Evolutionary conservation across 2,797 vertebrate genomes (phyloP), one percentile per base, ranked within the genome.

Genomic region (Ateles fusciceps): DNA sequence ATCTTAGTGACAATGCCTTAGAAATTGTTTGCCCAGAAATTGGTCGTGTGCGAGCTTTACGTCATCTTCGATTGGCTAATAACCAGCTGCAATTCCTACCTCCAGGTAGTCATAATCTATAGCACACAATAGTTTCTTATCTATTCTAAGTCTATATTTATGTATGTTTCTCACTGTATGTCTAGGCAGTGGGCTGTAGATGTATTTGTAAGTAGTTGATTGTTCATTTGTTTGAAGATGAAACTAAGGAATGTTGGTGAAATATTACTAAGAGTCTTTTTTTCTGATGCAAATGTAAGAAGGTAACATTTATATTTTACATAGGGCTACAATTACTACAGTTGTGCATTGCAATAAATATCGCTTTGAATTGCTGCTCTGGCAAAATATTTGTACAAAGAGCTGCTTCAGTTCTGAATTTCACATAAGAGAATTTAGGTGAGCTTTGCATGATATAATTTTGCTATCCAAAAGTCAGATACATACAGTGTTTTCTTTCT

Each of bases 1-100:
- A 99, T 98, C 98, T 99, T 94, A 99, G 99, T 98, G 99, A 99
- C 97, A 99, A 99, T 92, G 99, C 99, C 94, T 99, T 99, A 87
- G 99, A 99, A 98, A 98, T 99, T 4, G 99, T 99, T 93, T 99
- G 99, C 98, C 99, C 99, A 1, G 99, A 99, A 98, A 99, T 99
- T n/a, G 99, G 99, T 89, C 99, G 99, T n/a, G 98, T 99, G 98
- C 99, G 99, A 98, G 99, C 99, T 24, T 97, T 99, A 75, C 99
- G 99, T 59, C 99, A 99, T 96, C 99, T 99, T 64, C 99, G 99
- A 84, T 98, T 99, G 97, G 99, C 99, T 55, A 99, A 99, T 97
- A 99, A 99, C 99, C 99, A 99, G 78, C 99, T 99, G 84, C 99
- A 99, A 93, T 99, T 98, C 88, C 99, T 99, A 94, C 99, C 99